Conservation (phyloP, 2,797 vertebrate species). For the Macrochelys suwanniensis region DNA sequence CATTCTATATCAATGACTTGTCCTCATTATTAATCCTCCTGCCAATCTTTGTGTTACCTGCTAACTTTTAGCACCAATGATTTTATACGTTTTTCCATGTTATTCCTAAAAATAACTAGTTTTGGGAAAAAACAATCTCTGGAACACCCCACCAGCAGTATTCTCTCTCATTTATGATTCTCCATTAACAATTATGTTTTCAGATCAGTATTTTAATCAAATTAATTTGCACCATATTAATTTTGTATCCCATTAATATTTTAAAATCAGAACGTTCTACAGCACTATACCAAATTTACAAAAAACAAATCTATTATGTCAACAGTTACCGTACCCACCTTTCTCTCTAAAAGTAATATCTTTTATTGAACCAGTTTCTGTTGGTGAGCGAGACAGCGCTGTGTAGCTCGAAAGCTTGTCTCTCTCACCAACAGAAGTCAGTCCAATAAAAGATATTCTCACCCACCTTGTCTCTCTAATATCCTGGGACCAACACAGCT, state of each 20-base stretch:
- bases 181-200: not conserved
- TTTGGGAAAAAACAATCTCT: not conserved
- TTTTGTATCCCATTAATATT: not conserved
- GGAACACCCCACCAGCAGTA: not conserved
- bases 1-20: not conserved
- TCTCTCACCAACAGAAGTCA: not conserved
- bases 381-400: not conserved
- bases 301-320: constrained; percentile 6
- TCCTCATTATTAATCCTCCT: not conserved
- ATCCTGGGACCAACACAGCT: not conserved
- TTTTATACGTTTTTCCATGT: not conserved
- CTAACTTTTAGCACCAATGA: not conserved
- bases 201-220: constrained; percentile 1
- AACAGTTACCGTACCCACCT: not conserved
- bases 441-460: not conserved
- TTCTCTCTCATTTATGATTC: not conserved
- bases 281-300: constrained; percentile 6
- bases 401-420: not conserved
- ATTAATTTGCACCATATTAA: constrained; percentile 2
- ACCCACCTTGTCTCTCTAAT: not conserved
- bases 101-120: not conserved
- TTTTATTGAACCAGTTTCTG: not conserved
- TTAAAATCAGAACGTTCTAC: fast-evolving
- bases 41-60: not conserved
- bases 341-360: not conserved